phyloP scores from a whole-genome alignment of 2,888 invertebrate genomes.

The Prionchulus punctatus region DNA sequence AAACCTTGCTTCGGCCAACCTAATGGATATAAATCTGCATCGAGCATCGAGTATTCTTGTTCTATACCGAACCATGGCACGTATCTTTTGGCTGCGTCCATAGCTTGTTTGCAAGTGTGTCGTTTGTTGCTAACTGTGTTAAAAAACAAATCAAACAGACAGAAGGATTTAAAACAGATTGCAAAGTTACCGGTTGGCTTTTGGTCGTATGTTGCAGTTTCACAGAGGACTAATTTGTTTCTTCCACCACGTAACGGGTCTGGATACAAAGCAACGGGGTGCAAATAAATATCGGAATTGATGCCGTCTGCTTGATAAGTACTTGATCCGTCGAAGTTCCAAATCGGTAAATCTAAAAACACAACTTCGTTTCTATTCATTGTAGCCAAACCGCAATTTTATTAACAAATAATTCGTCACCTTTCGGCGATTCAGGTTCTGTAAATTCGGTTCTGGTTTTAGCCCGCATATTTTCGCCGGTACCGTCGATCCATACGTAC shows the following conservation, averaged over 20 bases:
- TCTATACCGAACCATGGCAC: conserved; percentile 43
- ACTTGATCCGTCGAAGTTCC: conserved; percentile 40
- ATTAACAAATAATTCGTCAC: background rate
- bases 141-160: too few relatives aligned
- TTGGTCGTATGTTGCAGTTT: conserved; percentile 37
- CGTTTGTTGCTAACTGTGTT: too few relatives aligned
- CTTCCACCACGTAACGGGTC: conserved; percentile 68
- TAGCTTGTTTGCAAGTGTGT: conserved; percentile 34
- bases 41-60: conserved; percentile 43
- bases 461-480: conserved; percentile 65
- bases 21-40: conserved; percentile 32
- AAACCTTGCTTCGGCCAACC: conserved; percentile 33
- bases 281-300: conserved; percentile 61
- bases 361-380: too few relatives aligned
- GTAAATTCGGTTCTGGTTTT: conserved; percentile 60
- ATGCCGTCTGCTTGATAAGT: conserved; percentile 38
- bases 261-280: conserved; percentile 77
- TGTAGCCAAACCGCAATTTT: background rate
- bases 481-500: conserved; percentile 84
- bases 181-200: conserved; percentile 22
- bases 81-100: conserved; percentile 35
- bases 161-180: too few relatives aligned
- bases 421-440: conserved; percentile 16
- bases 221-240: conserved; percentile 74
- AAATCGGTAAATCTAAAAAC: conserved; percentile 35